Base-by-base conservation (phyloP, 2,888 invertebrate species). In the Allolobophora icterica region DNA sequence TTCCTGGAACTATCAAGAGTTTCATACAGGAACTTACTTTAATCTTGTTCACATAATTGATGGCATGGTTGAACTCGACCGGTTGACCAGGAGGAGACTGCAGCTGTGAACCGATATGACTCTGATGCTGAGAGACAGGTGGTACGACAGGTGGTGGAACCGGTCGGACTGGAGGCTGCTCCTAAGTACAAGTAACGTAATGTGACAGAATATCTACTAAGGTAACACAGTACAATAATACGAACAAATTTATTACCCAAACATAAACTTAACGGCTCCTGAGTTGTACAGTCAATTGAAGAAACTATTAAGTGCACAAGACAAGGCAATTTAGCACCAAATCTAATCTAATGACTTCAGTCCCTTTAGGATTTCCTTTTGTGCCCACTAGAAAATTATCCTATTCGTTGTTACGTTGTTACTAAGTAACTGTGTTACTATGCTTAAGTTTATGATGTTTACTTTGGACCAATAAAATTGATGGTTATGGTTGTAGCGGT, bases 21-120 rank as follows among this genome's bases (percentile, higher is more conserved):
- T 71, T 71, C n/a, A 2, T 34, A 38, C 24, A 40, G 30, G 42
- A 45, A 92, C 95, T 95, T 94, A 98, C 98, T 97, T 99, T 99
- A 92, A 99, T 99, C 96, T 99, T 99, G 96, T 99, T 99, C 92
- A 99, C 99, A 95, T 99, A 99, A 95, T 98, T 99, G 93, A 99
- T 99, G 93, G 99, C 99, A 96, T 99, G 99, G 96, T 99, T 99
- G 96, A 99, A 99, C 96, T 99, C 99, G 35, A 99, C 99, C 0
- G 99, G 99, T 95, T 99, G 95, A 89, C 93, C 94, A 3, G 94
- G 71, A 71, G 71, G 71, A 71, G 71, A 8, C 71, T 71, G 71
- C 30, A 71, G 84, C 45, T 71, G 90, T 5, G 90, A 45, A 52
- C 45, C 38, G 42, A 35, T 30, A 84, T 87, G 83, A 89, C 38